phyloP scores from a whole-genome alignment of 2,888 invertebrate species.

The Drosophila prostipennis region DNA sequence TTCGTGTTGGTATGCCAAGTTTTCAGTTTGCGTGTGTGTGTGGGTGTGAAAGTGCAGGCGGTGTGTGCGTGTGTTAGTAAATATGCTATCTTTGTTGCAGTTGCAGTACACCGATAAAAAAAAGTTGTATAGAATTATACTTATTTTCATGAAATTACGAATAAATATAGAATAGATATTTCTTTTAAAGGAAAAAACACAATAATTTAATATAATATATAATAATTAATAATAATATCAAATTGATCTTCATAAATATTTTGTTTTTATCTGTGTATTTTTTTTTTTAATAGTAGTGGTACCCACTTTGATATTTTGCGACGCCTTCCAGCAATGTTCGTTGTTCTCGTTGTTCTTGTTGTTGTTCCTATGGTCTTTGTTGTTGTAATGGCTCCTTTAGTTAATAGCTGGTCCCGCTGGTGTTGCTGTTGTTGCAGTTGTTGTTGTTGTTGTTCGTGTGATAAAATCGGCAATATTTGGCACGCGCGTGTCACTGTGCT shows the following conservation, averaged over 20 bases:
- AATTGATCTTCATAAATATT: too few species aligned
- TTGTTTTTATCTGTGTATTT: too few species aligned
- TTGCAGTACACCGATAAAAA: background rate
- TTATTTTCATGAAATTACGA: too few species aligned
- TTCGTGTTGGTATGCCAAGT: conserved; percentile 35
- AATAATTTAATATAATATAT: too few species aligned
- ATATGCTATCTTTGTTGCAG: conserved; percentile 9
- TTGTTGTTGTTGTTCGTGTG: conserved; percentile 43
- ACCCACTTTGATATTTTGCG: conserved; percentile 68
- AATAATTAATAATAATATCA: too few species aligned
- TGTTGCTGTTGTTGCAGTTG: conserved; percentile 4
- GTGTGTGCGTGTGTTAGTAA: conserved; percentile 16
- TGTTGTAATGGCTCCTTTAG: conserved; percentile 33
- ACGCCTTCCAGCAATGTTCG: conserved; percentile 63
- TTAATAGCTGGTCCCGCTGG: conserved; percentile 42
- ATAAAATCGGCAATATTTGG: conserved; percentile 72
- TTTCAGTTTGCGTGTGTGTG: conserved; percentile 1
- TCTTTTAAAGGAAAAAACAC: too few species aligned
- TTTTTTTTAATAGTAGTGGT: conserved; percentile 26
- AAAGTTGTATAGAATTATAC: too few species aligned
- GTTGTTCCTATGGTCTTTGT: conserved; percentile 33
- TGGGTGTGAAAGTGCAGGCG: conserved; percentile 3
- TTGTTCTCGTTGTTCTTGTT: conserved; percentile 43
- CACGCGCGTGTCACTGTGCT: conserved; percentile 69
- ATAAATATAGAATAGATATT: too few species aligned